Conservation (phyloP, 2,113 vertebrate species). For the Neogale vison region DNA sequence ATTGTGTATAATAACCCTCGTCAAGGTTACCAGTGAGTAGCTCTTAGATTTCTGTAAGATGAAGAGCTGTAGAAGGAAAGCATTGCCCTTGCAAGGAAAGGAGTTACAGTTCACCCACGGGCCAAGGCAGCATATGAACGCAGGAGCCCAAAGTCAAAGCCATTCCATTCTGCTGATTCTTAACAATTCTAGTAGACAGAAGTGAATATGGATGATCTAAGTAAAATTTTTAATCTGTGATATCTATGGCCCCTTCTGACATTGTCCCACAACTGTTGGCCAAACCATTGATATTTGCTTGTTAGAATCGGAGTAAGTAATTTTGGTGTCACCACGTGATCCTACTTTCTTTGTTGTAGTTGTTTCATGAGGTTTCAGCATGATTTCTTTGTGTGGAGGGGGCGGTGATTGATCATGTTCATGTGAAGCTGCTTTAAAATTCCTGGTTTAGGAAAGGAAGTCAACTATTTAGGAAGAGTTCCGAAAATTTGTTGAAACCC, state of each 20-base stretch:
- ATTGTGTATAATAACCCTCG: background rate
- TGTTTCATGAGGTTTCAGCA: background rate
- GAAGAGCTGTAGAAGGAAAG: background rate
- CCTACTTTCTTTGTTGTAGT: background rate
- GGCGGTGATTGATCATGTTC: background rate
- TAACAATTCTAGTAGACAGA: background rate
- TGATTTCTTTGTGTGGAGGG: background rate
- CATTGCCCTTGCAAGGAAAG: background rate
- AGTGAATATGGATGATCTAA: background rate
- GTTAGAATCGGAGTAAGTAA: background rate
- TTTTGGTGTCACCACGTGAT: background rate
- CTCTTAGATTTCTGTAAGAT: background rate
- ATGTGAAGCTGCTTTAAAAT: background rate
- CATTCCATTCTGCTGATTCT: background rate
- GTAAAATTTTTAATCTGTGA: background rate
- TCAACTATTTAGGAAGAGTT: background rate
- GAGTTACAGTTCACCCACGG: too few relatives aligned
- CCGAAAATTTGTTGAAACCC: background rate
- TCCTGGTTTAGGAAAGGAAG: background rate
- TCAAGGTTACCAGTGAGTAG: background rate
- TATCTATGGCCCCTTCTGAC: background rate
- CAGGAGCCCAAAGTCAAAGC: background rate
- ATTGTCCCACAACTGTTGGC: background rate
- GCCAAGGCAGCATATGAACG: background rate
- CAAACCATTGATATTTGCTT: background rate